Evolutionary conservation across 2,113 vertebrate genomes (phyloP), one percentile per base, ranked within the genome.

Genomic region (Excalfactoria chinensis): DNA sequence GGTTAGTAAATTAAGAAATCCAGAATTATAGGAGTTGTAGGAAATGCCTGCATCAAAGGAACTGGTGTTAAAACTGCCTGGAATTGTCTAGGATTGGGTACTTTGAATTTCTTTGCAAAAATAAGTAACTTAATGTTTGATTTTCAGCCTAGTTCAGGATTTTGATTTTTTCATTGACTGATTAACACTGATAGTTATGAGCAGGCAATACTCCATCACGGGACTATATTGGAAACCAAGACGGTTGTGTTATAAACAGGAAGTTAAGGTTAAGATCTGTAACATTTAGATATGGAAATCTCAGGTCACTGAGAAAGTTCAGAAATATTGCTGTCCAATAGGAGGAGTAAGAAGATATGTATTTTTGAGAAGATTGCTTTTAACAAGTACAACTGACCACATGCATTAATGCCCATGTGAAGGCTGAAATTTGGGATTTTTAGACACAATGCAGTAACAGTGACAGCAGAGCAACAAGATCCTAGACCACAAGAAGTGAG

Each of bases 1-100:
- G 85, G 92, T 94, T 80, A 95, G 68, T 64, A 89, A 90, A 97
- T 95, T 89, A 84, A 92, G 91, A 85, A 88, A 64, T 75, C 53
- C 48, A 80, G 43, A 37, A 48, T 69, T 88, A 86, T 58, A 72
- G 16, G 34, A 72, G 67, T 49, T 59, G 19, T 74, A 80, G 68
- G 84, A 75, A 90, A 26, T 60, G 60, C 32, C 37, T 55, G 10
- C 85, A 81, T 84, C 77, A 37, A 92, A 83, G 62, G 64, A 90
- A 84, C 32, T 53, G 46, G 13, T 79, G 15, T 76, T 92, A 76
- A 91, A 82, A 75, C 71, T 91, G 41, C 70, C 43, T 51, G 23
- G 23, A 73, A 43, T 94, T 79, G 79, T 48, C 35, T 53, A 68
- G 58, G 23, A 91, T 79, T 30, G 72, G 2, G 5, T 75, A 78